Percentiles rank a stretch among this genome's conserved stretches.
These are phyloP conservation scores for Nomia melanderi DNA, from an alignment of 1,140 invertebrate species.

Conservation along the genomic window DNA sequence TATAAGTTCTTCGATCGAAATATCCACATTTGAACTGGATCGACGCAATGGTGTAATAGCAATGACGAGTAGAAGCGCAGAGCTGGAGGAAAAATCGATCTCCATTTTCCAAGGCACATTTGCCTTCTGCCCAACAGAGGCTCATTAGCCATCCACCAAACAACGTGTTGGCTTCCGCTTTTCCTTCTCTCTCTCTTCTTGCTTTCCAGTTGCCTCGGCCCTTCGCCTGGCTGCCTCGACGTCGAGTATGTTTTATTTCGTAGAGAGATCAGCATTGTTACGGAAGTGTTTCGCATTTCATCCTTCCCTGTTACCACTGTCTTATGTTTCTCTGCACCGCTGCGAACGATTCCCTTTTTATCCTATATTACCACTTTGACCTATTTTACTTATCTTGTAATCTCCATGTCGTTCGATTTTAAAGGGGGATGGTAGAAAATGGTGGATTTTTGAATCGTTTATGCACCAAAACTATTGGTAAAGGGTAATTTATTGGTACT, in stretches of 20 bases:
- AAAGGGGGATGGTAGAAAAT: too few species aligned
- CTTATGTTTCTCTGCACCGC: slow-evolving; percentile 1
- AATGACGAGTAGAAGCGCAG: neutral
- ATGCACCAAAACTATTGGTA: too few species aligned
- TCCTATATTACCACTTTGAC: neutral
- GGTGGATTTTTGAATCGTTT: too few species aligned
- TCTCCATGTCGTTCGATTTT: too few species aligned
- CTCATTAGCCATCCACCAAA: slow-evolving; percentile 71
- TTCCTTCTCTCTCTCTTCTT: neutral
- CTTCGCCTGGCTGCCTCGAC: slow-evolving; percentile 1
- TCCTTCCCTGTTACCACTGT: slow-evolving; percentile 14
- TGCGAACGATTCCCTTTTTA: neutral
- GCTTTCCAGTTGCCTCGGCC: neutral
- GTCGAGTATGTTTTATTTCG: slow-evolving; percentile 67
- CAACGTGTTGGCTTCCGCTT: slow-evolving; percentile 48
- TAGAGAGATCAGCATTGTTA: slow-evolving; percentile 73
- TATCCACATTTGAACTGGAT: neutral
- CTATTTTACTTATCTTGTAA: too few species aligned
- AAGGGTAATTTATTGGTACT: too few species aligned
- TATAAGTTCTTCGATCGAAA: neutral
- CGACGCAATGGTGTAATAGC: slow-evolving; percentile 2
- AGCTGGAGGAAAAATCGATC: slow-evolving; percentile 52
- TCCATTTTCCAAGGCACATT: slow-evolving; percentile 52
- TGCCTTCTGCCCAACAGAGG: slow-evolving; percentile 50
- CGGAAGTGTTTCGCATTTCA: slow-evolving; percentile 69